Percentiles rank a stretch among this genome's conserved stretches.
These are phyloP conservation scores for Notodonta ziczac DNA, from an alignment of 2,888 invertebrate genomes.

Conservation along the genomic window DNA sequence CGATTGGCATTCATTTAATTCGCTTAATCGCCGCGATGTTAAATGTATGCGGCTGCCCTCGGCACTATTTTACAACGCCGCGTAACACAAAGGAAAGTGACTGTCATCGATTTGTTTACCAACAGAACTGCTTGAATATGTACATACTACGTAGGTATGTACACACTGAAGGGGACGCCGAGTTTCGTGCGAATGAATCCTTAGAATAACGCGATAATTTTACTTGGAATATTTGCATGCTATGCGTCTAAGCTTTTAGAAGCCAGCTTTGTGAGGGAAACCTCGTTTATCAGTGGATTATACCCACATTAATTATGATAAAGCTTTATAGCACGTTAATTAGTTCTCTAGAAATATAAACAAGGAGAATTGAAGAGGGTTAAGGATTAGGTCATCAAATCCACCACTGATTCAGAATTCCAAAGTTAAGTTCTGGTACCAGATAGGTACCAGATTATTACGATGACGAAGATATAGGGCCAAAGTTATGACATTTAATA, in stretches of 20 bases:
- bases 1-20: conserved; percentile 38
- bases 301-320: no score
- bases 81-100: conserved; percentile 27
- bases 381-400: neutral
- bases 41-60: conserved; percentile 45
- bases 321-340: neutral
- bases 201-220: neutral
- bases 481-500: neutral
- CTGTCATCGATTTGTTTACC: conserved; percentile 18
- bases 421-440: neutral
- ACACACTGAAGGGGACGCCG: neutral
- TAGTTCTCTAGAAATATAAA: no score
- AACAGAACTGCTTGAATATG: conserved; percentile 9
- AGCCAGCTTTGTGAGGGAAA: no score
- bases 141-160: neutral
- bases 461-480: neutral
- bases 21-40: conserved; percentile 44
- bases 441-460: neutral
- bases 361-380: no score
- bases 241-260: neutral
- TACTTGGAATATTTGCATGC: neutral
- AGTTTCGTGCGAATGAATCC: neutral
- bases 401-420: neutral
- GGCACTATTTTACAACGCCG: conserved; percentile 46
- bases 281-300: neutral